Evolutionary conservation across 2,797 vertebrate species (phyloP), one percentile per base, ranked within the genome.

Genomic region (Enoplosus armatus): DNA sequence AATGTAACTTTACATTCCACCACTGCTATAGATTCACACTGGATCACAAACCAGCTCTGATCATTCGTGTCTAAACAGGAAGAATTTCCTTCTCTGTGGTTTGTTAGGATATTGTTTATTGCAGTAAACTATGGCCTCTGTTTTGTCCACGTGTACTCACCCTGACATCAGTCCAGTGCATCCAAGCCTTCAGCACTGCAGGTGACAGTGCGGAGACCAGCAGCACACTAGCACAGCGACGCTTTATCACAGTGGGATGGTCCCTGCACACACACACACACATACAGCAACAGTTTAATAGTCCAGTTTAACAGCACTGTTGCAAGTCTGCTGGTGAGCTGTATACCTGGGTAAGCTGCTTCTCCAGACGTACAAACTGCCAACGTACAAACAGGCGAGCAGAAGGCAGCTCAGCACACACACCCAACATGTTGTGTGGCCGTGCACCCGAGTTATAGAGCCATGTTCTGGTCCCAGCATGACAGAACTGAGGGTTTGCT

Each of bases 331-430:
- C 7, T 8, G 48, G 4, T 53, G 35, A 62, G 31, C 0, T 33
- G 33, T 61, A 6, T 86, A 88, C 87, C 89, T 89, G 39, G 80
- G 76, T 87, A 82, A 87, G 75, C 54, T 79, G 74, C 93, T 95
- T 90, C 94, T 95, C 96, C 96, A 96, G 51, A 96, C 91, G 78
- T 97, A 96, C 83, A 96, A 91, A 90, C 96, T 96, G 60, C 96
- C 95, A 76, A 97, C 95, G 51, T 96, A 97, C 77, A 92, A 86
- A 83, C 94, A 96, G 61, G 94, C 95, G 37, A 97, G 93, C 85
- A 95, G 87, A 33, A 96, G 82, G 68, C 96, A 96, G 82, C 94
- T 95, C 66, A 94, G 81, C 64, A 96, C 90, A 11, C 95, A 93
- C 82, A 92, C 86, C 92, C 90, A 91, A 85, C 96, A 97, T 43